Evolutionary conservation across 2,888 invertebrate genomes (phyloP), one percentile per base, ranked within the genome.

Genomic region (Bellardia pandia): DNA sequence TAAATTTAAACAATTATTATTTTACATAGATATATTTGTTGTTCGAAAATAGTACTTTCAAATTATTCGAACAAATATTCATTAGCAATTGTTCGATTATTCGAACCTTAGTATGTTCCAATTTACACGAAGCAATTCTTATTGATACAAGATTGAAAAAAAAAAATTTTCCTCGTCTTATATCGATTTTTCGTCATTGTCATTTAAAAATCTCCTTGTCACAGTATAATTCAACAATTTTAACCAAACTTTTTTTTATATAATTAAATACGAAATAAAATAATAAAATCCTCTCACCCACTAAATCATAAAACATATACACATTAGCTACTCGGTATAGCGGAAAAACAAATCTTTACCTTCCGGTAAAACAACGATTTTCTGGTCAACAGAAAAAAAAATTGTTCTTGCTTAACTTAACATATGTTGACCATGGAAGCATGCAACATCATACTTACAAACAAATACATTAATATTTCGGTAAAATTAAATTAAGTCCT

Each of bases 321-420:
- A 80, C 71, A 85, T 81, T 82, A 88, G 90, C 79, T 66, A 80
- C 72, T 80, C 79, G 53, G 71, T 74, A 72, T 83, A 77, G 80
- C 91, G 91, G 90, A 92, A 92, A 92, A 92, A 93, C 93, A 93
- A 93, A 93, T 93, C 92, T 92, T 90, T 91, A 87, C 89, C 90
- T 92, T 93, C 93, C 93, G 92, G 91, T 90, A 84, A 89, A 77
- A 81, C 76, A 83, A 89, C 88, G 89, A 89, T 89, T 89, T 90
- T 90, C 89, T 89, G 90, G 88, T 71, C 77, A 87, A 72, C 77
- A 68, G 69, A 60, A 78, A 77, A 78, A 86, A 83, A 69, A 53
- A 83, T 45, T 74, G 74, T 75, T 74, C 66, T 77, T 80, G 77
- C 66, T 69, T 74, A 82, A 83, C 76, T 66, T 68, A 86, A 88